phyloP scores from a whole-genome alignment of 2,888 invertebrate genomes.

The Scotopteryx bipunctaria region DNA sequence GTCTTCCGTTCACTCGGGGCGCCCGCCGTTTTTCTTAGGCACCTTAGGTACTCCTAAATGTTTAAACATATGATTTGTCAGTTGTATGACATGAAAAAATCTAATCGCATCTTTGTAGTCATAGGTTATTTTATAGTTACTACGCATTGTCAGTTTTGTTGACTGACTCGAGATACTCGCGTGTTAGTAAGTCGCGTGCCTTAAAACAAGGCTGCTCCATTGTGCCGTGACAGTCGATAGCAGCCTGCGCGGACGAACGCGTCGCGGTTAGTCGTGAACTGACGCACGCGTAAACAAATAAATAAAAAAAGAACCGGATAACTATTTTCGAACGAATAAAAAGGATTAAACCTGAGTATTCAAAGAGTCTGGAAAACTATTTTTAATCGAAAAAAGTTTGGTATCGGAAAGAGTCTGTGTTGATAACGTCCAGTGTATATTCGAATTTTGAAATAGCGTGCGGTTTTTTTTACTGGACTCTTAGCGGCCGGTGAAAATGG shows the following conservation, averaged over 20 bases:
- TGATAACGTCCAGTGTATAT: constrained; percentile 16
- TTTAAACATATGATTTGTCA: too few species aligned
- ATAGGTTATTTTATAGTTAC: constrained; percentile 13
- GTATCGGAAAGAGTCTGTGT: too few species aligned
- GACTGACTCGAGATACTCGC: constrained; percentile 31
- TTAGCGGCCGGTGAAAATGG: constrained; percentile 67
- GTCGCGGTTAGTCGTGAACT: constrained; percentile 54
- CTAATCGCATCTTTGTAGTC: constrained; percentile 8
- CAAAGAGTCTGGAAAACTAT: too few species aligned
- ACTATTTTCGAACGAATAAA: constrained; percentile 16
- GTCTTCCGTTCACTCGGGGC: too few species aligned
- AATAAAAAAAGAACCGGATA: constrained; percentile 23
- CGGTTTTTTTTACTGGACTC: constrained; percentile 32
- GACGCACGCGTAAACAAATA: constrained; percentile 55
- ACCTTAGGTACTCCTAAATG: too few species aligned
- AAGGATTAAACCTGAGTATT: constrained; percentile 4
- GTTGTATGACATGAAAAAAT: constrained; percentile 4
- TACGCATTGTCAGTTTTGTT: constrained; percentile 20
- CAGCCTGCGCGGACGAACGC: constrained; percentile 59
- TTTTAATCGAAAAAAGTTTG: too few species aligned
- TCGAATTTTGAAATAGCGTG: constrained; percentile 22
- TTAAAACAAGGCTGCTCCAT: constrained; percentile 68
- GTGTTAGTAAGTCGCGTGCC: constrained; percentile 56
- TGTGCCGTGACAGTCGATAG: constrained; percentile 69
- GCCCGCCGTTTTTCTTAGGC: too few species aligned